Percentiles rank a stretch among this genome's conserved stretches.
phyloP scores from a whole-genome alignment of 2,113 vertebrate genomes.

The Hiodon alosoides region DNA sequence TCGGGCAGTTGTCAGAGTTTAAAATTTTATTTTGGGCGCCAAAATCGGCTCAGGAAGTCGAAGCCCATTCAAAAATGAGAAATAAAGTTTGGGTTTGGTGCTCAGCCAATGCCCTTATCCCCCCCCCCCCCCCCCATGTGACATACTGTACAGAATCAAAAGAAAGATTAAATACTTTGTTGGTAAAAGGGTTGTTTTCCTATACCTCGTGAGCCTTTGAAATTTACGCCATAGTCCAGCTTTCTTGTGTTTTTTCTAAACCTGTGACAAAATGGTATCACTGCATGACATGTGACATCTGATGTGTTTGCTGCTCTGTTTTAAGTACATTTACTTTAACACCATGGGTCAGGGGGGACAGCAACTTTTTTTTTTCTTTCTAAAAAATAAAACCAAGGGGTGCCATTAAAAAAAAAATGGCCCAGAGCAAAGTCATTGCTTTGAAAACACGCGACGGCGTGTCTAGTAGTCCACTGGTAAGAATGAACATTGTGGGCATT shows the following conservation, averaged over 20 bases:
- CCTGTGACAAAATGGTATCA: slow-evolving; percentile 1
- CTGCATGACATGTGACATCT: slow-evolving; percentile 25
- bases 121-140: slow-evolving; percentile 3
- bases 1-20: slow-evolving; percentile 1
- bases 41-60: slow-evolving; percentile 5
- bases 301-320: slow-evolving; percentile 14
- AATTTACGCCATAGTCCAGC: slow-evolving; percentile 8
- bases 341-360: not conserved
- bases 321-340: slow-evolving; percentile 3
- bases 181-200: slow-evolving; percentile 1
- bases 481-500: slow-evolving; percentile 30
- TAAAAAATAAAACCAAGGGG: not conserved
- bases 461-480: slow-evolving; percentile 28
- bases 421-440: slow-evolving; percentile 20
- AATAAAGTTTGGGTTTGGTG: slow-evolving; percentile 5
- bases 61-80: not conserved
- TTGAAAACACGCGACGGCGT: slow-evolving; percentile 26
- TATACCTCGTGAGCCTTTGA: slow-evolving; percentile 26
- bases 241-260: slow-evolving; percentile 1
- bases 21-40: slow-evolving; percentile 5
- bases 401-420: not conserved
- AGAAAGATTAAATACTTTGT: not conserved
- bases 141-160: slow-evolving; percentile 22
- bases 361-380: slow-evolving; percentile 9
- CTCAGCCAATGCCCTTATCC: not conserved